phyloP scores from a whole-genome alignment of 2,797 vertebrate species.

The Schizopygopsis malacanthus region DNA sequence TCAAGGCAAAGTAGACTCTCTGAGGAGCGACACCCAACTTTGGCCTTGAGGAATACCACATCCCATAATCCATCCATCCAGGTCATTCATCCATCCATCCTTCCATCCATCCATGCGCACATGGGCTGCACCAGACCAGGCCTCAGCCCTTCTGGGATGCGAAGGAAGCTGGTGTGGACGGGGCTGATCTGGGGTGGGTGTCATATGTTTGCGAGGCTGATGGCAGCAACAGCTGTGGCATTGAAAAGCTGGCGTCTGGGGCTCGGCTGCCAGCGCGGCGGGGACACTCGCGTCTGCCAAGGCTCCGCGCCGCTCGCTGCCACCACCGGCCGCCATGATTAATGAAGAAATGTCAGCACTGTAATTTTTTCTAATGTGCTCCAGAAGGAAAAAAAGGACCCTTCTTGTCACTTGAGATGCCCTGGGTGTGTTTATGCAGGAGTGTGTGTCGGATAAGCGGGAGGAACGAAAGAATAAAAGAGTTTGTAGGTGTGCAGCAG shows the following conservation, averaged over 20 bases:
- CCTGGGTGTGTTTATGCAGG: conserved; percentile 53
- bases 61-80: conserved; percentile 33
- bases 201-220: conserved; percentile 66
- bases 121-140: conserved; percentile 24
- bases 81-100: conserved; percentile 21
- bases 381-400: conserved; percentile 69
- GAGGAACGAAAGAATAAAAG: conserved; percentile 17
- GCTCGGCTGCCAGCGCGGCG: conserved; percentile 60
- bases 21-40: conserved; percentile 21
- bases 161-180: conserved; percentile 44
- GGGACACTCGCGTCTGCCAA: conserved; percentile 68
- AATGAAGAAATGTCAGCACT: conserved; percentile 88
- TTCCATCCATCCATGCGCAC: conserved; percentile 26
- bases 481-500: neutral
- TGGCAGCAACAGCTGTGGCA: conserved; percentile 72
- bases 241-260: conserved; percentile 66
- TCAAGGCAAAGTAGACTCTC: conserved; percentile 22
- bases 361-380: conserved; percentile 86
- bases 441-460: conserved; percentile 40
- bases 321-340: conserved; percentile 84
- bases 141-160: conserved; percentile 35
- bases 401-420: conserved; percentile 57
- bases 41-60: conserved; percentile 27
- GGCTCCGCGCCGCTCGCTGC: conserved; percentile 68
- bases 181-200: conserved; percentile 52